A percentile compares a stretch with the other conserved stretches of the same genome.
Evolutionary conservation across 2,888 invertebrate genomes (phyloP).

Genomic region (Epirrhoe alternata): DNA sequence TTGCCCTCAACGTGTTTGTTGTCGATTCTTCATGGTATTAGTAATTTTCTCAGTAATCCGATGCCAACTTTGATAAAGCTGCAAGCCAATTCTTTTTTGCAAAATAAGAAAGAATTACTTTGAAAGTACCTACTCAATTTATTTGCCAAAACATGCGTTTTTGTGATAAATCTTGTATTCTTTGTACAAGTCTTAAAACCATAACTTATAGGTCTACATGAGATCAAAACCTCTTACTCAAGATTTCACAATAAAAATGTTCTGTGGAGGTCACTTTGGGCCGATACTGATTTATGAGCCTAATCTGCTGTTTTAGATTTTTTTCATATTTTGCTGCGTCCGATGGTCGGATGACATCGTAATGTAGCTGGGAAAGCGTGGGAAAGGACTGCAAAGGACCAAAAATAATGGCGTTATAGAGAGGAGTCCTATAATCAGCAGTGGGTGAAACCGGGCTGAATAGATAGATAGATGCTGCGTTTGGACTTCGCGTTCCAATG

Average conservation of each 20-base stretch:
- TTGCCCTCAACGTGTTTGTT: too few relatives aligned
- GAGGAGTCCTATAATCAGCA: too few relatives aligned
- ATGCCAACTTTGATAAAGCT: background rate
- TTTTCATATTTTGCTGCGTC: too few relatives aligned
- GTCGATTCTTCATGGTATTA: too few relatives aligned
- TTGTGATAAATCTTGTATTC: background rate
- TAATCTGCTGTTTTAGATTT: background rate
- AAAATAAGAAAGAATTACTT: background rate
- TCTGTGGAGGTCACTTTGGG: background rate
- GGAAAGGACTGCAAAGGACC: too few relatives aligned
- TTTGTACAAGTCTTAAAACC: background rate
- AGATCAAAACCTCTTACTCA: background rate
- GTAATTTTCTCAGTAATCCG: too few relatives aligned
- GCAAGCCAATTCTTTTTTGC: background rate
- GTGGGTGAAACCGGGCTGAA: too few relatives aligned
- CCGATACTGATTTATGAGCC: background rate
- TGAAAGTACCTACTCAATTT: background rate
- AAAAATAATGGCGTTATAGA: too few relatives aligned
- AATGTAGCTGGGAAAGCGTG: too few relatives aligned
- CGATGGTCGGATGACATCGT: too few relatives aligned
- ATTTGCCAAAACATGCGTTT: background rate
- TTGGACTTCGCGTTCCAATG: too few relatives aligned
- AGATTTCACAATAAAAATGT: slow-evolving; percentile 1
- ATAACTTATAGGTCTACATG: slow-evolving; percentile 1
- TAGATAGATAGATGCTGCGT: too few relatives aligned